phyloP scores from a whole-genome alignment of 2,113 vertebrate genomes.

The Melanerpes aurifrons region DNA sequence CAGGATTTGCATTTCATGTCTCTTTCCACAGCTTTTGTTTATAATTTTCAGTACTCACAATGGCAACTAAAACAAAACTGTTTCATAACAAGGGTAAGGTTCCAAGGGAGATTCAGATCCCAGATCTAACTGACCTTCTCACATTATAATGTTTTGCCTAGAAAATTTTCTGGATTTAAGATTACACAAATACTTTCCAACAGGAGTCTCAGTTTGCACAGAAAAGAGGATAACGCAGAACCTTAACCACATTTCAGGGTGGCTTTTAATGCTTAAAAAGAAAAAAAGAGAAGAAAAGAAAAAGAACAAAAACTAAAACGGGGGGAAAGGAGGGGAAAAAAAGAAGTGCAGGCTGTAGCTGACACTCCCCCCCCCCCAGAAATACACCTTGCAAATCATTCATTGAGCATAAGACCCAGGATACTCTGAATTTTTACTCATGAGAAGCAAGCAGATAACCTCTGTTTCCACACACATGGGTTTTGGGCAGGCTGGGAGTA shows the following conservation, averaged over 20 bases:
- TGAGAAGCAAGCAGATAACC: neutral
- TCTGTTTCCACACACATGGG: neutral
- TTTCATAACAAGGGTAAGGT: neutral
- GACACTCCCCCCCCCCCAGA: neutral
- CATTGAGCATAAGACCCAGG: neutral
- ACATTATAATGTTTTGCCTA: neutral
- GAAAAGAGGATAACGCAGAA: neutral
- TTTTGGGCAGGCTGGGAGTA: neutral
- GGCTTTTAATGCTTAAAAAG: neutral
- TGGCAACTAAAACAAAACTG: neutral
- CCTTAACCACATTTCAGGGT: neutral
- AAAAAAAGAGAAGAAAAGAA: neutral
- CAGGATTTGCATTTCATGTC: neutral
- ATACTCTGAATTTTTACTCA: neutral
- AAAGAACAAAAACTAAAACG: too few species aligned
- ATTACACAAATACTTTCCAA: neutral
- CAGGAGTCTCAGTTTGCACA: neutral
- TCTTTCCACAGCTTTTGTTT: neutral
- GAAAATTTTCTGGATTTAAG: neutral
- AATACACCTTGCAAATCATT: neutral
- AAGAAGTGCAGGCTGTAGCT: neutral
- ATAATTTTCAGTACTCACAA: neutral
- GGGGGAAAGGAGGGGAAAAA: too few species aligned
- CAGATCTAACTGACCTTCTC: neutral
- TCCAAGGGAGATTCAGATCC: neutral